Evolutionary conservation across 2,797 vertebrate genomes (phyloP), one percentile per base, ranked within the genome.

Genomic region (Gymnopithys bicolor): DNA sequence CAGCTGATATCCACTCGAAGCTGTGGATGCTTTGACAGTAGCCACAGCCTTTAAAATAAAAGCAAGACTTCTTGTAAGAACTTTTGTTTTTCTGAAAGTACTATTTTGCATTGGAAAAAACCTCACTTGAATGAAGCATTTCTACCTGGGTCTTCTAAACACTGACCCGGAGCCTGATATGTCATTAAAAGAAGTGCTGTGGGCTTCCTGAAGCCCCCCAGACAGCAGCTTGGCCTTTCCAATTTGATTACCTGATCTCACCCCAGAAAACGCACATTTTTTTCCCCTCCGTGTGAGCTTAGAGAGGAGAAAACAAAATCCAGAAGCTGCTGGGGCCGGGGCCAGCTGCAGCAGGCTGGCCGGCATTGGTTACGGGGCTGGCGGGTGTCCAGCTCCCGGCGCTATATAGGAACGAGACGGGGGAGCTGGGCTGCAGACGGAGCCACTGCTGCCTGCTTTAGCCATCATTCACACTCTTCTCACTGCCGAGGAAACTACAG

Each of bases 291-390:
- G 0, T n/a, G 46, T 27, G 58, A 89, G 62, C 48, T 68, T 18
- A 35, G 66, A 60, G 79, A 80, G 30, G 45, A 60, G 91, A 81
- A 94, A 91, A 93, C 89, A 86, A 69, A 68, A 16, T 52, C 28
- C 89, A 89, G 94, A 68, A 89, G 91, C 68, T 0, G 39, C 62
- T 3, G 41, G 73, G 66, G 76, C 86, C 0, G 4, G 48, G 89
- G 59, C 95, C 95, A 85, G 93, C 93, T 87, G 93, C 60, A 1
- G 55, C 51, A 19, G 89, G 88, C 33, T 7, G 3, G 91, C 69
- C 84, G 21, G 94, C 91, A 63, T 90, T 96, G 94, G 94, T 84
- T 24, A 43, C 80, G 1, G 87, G 35, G 76, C 93, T 96, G 96
- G 95, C 95, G 0, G 69, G 64, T 62, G 4, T 87, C 96, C 96